Base-by-base conservation (phyloP, 2,888 invertebrate species). In the Phyto melanocephala region DNA sequence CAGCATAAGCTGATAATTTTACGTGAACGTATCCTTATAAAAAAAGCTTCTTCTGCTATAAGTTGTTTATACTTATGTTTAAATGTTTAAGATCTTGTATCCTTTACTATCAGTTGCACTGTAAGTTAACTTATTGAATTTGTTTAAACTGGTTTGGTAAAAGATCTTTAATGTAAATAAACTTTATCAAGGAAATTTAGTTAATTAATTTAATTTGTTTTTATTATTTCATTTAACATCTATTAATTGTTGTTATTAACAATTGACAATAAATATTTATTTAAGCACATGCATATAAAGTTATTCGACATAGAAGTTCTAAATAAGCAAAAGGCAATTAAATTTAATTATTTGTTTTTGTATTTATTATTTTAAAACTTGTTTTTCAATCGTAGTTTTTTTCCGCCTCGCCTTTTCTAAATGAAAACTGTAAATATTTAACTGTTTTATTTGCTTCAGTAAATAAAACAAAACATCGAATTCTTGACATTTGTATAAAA, bases 261-360 rank as follows among this genome's bases (percentile, higher is more conserved):
- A 35, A 17, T 5, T 56, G 3, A 13, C 13, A 20, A 35, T 56
- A 56, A 35, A 56, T 20, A 35, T 35, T 56, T 20, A 56, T 17
- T 35, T 1, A 56, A 35, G n/a, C n/a, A n/a, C n/a, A n/a, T n/a
- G n/a, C n/a, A n/a, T n/a, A n/a, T n/a, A n/a, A n/a, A n/a, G n/a
- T n/a, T n/a, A n/a, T n/a, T n/a, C n/a, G n/a, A 56, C 20, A n/a
- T 37, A 37, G 5, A n/a, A 22, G 13, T 22, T 22, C 37, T 40
- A 22, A n/a, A 22, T 60, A 40, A 37, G 37, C n/a, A 60, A 60
- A 40, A 54, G 54, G n/a, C 54, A 54, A 54, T 54, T 54, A 54
- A 22, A 13, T 60, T 37, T 37, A 40, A 40, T 60, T 60, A 22
- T 40, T 60, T 37, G 15, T n/a, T n/a, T n/a, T n/a, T n/a, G n/a